Percentiles rank a stretch among this genome's conserved stretches.
Conservation (phyloP, 2,113 vertebrate genomes). For the Leptobrachium ailaonicum region DNA sequence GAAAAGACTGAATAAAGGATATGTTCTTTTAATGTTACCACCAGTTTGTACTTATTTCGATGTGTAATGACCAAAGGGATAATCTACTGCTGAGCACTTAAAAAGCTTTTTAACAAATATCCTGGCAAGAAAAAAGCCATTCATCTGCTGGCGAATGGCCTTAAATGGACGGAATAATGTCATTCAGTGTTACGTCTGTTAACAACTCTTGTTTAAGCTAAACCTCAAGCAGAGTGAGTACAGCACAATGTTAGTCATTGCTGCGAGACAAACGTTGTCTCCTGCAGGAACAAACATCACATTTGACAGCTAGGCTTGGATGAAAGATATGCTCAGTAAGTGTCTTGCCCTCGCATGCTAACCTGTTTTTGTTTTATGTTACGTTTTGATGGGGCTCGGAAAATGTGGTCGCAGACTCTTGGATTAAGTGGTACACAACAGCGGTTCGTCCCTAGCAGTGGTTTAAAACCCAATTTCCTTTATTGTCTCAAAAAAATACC, state of each 20-base stretch:
- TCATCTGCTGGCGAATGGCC: slow-evolving; percentile 36
- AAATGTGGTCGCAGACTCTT: neutral
- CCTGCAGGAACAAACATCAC: slow-evolving; percentile 34
- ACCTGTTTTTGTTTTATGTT: neutral
- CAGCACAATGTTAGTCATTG: slow-evolving; percentile 42
- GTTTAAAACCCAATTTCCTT: no score
- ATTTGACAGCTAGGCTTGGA: slow-evolving; percentile 31
- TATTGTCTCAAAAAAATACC: no score
- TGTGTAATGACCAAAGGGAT: neutral
- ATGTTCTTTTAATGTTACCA: neutral
- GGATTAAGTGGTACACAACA: no score
- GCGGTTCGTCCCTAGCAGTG: no score
- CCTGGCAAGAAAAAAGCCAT: slow-evolving; percentile 30
- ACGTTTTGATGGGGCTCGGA: neutral
- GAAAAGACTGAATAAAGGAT: no score
- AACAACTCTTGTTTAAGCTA: slow-evolving; percentile 38
- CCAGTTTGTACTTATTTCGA: neutral
- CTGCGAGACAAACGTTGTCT: slow-evolving; percentile 32
- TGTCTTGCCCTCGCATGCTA: slow-evolving; percentile 26
- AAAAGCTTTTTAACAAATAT: slow-evolving; percentile 29
- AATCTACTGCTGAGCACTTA: slow-evolving; percentile 11
- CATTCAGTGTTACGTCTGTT: slow-evolving; percentile 42
- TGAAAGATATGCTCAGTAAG: slow-evolving; percentile 32
- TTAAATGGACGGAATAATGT: slow-evolving; percentile 37
- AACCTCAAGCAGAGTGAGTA: slow-evolving; percentile 42